phyloP scores from a whole-genome alignment of 2,888 invertebrate species.

The Torymus tubicola region DNA sequence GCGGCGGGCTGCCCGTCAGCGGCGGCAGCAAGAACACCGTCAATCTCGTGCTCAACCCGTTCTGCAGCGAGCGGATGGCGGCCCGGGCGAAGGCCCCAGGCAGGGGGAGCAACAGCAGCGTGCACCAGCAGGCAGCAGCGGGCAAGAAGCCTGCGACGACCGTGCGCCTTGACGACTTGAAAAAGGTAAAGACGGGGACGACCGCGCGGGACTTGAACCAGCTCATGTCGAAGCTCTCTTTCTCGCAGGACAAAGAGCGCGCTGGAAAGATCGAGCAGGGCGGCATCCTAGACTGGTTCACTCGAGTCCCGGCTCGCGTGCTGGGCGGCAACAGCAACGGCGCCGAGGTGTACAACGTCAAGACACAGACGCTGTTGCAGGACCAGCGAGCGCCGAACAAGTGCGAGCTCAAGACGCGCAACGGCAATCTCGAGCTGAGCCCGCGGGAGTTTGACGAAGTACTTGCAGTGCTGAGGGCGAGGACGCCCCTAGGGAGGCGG shows the following conservation, averaged over 20 bases:
- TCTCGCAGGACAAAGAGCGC: slow-evolving; percentile 36
- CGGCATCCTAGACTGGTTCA: slow-evolving; percentile 51
- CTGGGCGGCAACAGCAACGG: slow-evolving; percentile 54
- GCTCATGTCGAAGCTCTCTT: slow-evolving; percentile 50
- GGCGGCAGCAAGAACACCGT: slow-evolving; percentile 6
- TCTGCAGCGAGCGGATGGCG: slow-evolving; percentile 26
- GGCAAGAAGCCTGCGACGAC: background rate
- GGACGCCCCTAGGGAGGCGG: slow-evolving; percentile 69
- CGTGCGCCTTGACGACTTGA: background rate
- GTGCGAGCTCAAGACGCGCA: slow-evolving; percentile 58
- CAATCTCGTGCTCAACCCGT: slow-evolving; percentile 53
- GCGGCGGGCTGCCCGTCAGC: background rate
- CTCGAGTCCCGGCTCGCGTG: slow-evolving; percentile 38
- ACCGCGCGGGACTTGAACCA: slow-evolving; percentile 4
- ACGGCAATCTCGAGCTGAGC: slow-evolving; percentile 75
- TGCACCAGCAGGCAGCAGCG: background rate
- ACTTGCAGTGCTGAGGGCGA: slow-evolving; percentile 72
- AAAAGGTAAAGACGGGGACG: slow-evolving; percentile 36
- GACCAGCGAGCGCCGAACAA: slow-evolving; percentile 6
- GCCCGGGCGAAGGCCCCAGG: background rate
- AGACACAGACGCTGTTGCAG: background rate
- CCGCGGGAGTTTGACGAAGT: slow-evolving; percentile 76
- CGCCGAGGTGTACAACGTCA: background rate
- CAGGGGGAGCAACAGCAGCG: background rate
- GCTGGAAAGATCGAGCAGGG: slow-evolving; percentile 13